Base-by-base conservation (phyloP, 2,888 invertebrate species). In the Cephus pulcher region DNA sequence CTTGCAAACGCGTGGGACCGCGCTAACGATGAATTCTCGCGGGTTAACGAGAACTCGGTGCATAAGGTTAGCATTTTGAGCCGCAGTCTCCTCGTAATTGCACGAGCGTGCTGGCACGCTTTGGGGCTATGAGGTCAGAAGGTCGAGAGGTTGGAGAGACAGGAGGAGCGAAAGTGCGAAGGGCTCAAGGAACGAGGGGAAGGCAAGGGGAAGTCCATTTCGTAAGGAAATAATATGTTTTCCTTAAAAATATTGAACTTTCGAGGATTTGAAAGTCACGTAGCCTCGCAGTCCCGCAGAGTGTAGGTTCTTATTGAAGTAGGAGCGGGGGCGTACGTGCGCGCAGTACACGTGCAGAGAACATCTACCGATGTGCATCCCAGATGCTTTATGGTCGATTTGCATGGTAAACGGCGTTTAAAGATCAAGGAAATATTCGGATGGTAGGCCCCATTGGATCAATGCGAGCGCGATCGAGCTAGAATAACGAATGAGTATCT, bases 401-500 rank as follows among this genome's bases (percentile, higher is more conserved):
- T 84, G 80, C 80, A 80, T 76, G 79, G 81, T 85, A 85, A 88
- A 85, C 84, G 87, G 86, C 84, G 84, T 86, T 88, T 85, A 88
- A 88, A 87, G 86, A 89, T 89, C 83, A 83, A 82, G 82, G 81
- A 84, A 86, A 86, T 84, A 85, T 83, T 80, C 74, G 80, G 80
- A 76, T 1, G 78, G 70, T 33, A 70, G 76, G 75, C 69, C 35
- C 40, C 12, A 35, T 12, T 35, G 35, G 35, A 12, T 3, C 73
- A 73, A 23, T 6, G 56, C 9, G 56, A 56, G 84, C 80, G 80
- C 82, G 86, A 89, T 89, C 86, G 87, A 85, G 83, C 85, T 85
- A 84, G 86, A 89, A 89, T 88, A 88, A 88, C 86, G 87, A 87
- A 89, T 86, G 88, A 89, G 89, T 88, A 88, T 86, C 85, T 89